Conservation (phyloP, 1,140 invertebrate species). For the Drosophila ogumai region DNA sequence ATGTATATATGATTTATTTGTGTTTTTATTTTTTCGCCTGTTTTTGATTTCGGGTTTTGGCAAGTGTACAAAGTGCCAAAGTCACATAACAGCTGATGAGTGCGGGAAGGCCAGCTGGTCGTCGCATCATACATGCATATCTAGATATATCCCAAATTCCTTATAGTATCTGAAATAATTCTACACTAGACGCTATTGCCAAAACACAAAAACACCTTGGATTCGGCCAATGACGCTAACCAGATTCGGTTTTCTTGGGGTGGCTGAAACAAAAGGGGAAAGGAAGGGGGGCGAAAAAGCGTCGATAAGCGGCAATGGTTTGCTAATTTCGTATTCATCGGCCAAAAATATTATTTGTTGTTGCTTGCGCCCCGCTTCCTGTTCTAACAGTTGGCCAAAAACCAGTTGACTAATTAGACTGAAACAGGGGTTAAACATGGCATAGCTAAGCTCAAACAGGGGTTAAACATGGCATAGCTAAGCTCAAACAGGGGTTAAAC, state of each 20-base stretch:
- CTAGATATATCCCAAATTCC: slow-evolving; percentile 7
- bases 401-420: slow-evolving; percentile 21
- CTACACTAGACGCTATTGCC: slow-evolving; percentile 4
- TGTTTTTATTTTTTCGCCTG: slow-evolving; percentile 14
- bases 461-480: neutral
- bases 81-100: slow-evolving; percentile 78
- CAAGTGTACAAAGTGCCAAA: slow-evolving; percentile 46
- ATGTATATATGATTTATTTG: slow-evolving; percentile 9
- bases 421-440: neutral
- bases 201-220: slow-evolving; percentile 51
- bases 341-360: neutral
- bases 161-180: slow-evolving; percentile 11
- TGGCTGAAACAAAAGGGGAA: neutral
- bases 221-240: slow-evolving; percentile 63
- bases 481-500: neutral
- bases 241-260: slow-evolving; percentile 6
- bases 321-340: slow-evolving; percentile 46
- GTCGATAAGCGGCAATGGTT: slow-evolving; percentile 3
- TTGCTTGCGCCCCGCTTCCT: slow-evolving; percentile 35
- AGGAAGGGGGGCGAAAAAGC: neutral
- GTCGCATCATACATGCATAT: slow-evolving; percentile 30
- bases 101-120: slow-evolving; percentile 71
- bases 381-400: slow-evolving; percentile 33
- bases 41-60: slow-evolving; percentile 57
- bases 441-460: neutral